Evolutionary conservation across 2,113 vertebrate genomes (phyloP).

Genomic region (Atrichornis clamosus): DNA sequence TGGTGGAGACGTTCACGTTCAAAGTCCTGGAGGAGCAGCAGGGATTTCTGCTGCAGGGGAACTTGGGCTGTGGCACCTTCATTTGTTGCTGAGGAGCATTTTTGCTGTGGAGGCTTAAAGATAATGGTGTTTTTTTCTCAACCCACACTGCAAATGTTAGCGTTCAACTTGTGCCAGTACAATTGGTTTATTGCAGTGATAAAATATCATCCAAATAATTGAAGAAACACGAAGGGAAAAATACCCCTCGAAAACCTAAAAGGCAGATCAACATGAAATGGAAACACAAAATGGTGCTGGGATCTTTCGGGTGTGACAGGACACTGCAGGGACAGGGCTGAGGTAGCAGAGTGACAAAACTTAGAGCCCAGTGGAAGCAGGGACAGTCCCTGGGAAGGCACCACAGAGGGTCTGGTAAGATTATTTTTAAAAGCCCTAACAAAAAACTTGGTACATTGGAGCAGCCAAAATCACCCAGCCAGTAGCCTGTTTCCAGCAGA

Average conservation of each 20-base stretch:
- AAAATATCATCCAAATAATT: not conserved
- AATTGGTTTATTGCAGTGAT: not conserved
- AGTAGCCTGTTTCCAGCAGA: not conserved
- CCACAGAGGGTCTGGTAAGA: rapidly evolving
- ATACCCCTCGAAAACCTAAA: not conserved
- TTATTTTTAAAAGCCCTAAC: not conserved
- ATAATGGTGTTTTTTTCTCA: not conserved
- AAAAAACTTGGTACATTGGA: not conserved
- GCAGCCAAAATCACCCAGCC: not conserved
- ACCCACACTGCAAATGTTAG: not conserved
- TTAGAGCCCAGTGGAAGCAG: not conserved
- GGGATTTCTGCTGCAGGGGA: not conserved
- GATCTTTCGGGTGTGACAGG: not conserved
- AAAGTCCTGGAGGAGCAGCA: not conserved
- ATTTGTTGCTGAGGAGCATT: not conserved
- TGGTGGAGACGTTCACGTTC: not conserved
- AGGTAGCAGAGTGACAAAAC: rapidly evolving
- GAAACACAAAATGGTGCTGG: not conserved
- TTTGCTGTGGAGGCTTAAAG: not conserved
- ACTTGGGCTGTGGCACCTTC: not conserved
- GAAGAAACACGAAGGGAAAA: not conserved
- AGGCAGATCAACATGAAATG: not conserved
- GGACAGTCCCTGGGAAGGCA: not conserved
- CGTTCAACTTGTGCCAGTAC: not conserved
- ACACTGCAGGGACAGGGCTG: not conserved